Percentiles rank a stretch among this genome's conserved stretches.
Evolutionary conservation across 1,140 invertebrate genomes (phyloP).

Genomic region (Atta texana): DNA sequence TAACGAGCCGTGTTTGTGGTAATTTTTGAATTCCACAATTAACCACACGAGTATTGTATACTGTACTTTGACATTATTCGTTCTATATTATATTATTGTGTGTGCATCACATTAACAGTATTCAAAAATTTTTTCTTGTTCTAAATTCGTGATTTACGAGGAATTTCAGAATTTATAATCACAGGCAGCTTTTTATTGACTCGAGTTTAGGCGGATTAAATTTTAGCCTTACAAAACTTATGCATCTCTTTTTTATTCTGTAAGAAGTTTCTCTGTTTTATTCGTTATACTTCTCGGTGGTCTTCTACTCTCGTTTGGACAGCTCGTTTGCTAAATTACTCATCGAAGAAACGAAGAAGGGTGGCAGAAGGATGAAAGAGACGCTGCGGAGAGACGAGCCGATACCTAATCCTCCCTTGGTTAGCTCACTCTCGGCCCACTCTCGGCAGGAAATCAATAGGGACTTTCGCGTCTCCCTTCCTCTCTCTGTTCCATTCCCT

Average conservation of each 20-base stretch:
- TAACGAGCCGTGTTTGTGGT: no score
- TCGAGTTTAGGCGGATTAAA: background rate
- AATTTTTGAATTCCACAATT: no score
- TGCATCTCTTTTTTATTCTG: no score
- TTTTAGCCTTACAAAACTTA: background rate
- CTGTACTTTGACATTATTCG: no score
- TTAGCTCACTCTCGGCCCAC: conserved; percentile 78
- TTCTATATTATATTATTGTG: no score
- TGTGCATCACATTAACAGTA: no score
- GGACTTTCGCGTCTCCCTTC: conserved; percentile 64
- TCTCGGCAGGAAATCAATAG: conserved; percentile 83
- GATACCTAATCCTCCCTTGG: conserved; percentile 80
- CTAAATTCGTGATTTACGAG: no score
- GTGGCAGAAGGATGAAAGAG: conserved; percentile 25
- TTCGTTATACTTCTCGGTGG: background rate
- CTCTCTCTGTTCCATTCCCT: conserved; percentile 31
- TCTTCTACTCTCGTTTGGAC: conserved; percentile 13
- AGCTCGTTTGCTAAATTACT: conserved; percentile 66
- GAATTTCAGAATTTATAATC: no score
- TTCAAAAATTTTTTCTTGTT: no score
- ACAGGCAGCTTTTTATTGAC: no score
- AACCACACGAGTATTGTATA: no score
- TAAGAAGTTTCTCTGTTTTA: background rate
- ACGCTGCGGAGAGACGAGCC: conserved; percentile 62
- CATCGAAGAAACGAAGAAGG: conserved; percentile 46